phyloP scores from a whole-genome alignment of 2,113 vertebrate genomes.

The Morone chrysops region DNA sequence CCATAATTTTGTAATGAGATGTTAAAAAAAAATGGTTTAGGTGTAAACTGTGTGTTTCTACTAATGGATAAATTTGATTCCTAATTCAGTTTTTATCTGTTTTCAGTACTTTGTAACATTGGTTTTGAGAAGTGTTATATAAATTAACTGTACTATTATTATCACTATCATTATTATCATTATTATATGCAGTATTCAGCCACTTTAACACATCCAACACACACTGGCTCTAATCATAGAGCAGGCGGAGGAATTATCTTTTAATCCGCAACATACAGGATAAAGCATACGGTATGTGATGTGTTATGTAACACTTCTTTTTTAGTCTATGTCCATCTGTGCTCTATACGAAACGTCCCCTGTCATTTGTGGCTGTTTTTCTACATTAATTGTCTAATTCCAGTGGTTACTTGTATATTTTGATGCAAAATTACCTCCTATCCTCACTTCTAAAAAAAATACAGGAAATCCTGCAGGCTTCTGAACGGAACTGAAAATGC shows the following conservation, averaged over 20 bases:
- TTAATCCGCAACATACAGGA: conserved; percentile 61
- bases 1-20: neutral
- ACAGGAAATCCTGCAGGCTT: conserved; percentile 53
- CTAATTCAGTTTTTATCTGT: neutral
- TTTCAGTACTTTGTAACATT: neutral
- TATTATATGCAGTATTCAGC: conserved; percentile 16
- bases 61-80: neutral
- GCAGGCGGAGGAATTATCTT: conserved; percentile 44
- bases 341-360: conserved; percentile 30
- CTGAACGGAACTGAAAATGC: conserved; percentile 50
- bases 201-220: conserved; percentile 32
- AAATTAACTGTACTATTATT: neutral
- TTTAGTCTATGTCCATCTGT: conserved; percentile 68
- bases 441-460: neutral
- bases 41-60: neutral
- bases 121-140: neutral
- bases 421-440: conserved; percentile 6
- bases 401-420: neutral
- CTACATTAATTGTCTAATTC: conserved; percentile 24
- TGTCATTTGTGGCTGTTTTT: conserved; percentile 31
- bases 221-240: conserved; percentile 53
- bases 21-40: no score
- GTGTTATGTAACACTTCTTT: conserved; percentile 67
- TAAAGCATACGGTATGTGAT: conserved; percentile 56
- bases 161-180: neutral